Conservation (phyloP, 1,140 invertebrate genomes). For the Colletes latitarsis region DNA sequence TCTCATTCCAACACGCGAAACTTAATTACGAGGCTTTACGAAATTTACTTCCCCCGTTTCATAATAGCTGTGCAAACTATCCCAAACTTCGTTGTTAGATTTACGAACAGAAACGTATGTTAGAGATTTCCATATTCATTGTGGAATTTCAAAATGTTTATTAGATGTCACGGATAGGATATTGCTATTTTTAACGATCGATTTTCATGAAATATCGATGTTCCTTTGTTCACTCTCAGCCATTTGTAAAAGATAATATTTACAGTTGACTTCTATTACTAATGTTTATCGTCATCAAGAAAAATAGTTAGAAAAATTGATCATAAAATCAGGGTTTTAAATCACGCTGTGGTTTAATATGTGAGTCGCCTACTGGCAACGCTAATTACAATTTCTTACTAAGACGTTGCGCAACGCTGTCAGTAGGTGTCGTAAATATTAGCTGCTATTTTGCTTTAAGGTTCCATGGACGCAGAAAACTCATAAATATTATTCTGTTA, state of each 20-base stretch:
- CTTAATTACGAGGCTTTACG: neutral
- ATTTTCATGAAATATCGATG: too few species aligned
- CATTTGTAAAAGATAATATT: too few species aligned
- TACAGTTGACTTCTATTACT: too few species aligned
- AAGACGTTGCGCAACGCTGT: too few species aligned
- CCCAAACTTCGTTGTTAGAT: neutral
- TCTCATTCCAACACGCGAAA: neutral
- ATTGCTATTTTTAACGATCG: neutral
- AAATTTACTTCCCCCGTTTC: neutral
- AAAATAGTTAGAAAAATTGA: too few species aligned
- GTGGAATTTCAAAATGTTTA: neutral
- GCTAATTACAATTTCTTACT: constrained; percentile 12
- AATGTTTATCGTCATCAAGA: too few species aligned
- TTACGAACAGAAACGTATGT: neutral
- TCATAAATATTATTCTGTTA: neutral
- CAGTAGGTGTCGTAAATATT: neutral
- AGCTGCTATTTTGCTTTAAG: neutral
- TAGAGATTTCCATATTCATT: neutral
- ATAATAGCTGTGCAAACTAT: neutral
- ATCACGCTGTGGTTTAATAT: neutral
- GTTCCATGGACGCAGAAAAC: neutral
- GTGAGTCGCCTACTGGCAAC: neutral
- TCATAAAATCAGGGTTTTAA: neutral
- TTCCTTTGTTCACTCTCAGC: too few species aligned
- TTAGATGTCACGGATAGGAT: neutral